Conservation (phyloP, 2,113 vertebrate genomes). For the Burhinus oedicnemus region DNA sequence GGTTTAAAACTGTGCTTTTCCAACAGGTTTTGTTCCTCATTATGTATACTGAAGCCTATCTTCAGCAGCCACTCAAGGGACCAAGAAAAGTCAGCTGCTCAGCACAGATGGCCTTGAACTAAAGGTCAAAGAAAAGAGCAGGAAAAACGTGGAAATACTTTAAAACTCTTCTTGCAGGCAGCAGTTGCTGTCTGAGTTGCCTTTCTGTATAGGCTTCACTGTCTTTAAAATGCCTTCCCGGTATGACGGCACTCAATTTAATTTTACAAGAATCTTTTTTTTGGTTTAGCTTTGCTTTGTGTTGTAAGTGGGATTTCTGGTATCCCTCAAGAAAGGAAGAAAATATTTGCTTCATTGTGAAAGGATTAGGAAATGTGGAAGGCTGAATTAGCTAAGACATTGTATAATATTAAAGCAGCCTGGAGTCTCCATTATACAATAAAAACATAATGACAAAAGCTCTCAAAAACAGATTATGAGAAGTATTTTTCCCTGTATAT, state of each 20-base stretch:
- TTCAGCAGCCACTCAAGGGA: neutral
- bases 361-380: neutral
- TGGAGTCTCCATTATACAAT: neutral
- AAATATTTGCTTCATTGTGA: neutral
- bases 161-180: neutral
- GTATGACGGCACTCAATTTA: neutral
- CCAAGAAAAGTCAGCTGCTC: neutral
- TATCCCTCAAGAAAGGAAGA: neutral
- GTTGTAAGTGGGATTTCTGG: neutral
- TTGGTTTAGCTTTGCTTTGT: neutral
- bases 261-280: neutral
- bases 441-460: neutral
- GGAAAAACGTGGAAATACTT: neutral
- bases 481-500: neutral
- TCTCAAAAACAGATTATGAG: neutral
- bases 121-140: constrained; percentile 31
- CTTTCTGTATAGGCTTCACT: neutral
- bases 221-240: neutral
- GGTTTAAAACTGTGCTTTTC: neutral
- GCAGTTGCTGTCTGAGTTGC: neutral
- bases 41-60: neutral
- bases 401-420: neutral
- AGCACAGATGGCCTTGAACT: constrained; percentile 19
- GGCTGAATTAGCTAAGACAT: neutral
- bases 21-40: neutral